Evolutionary conservation across 1,140 invertebrate genomes (phyloP).

Genomic region (Drosophila ambigua): DNA sequence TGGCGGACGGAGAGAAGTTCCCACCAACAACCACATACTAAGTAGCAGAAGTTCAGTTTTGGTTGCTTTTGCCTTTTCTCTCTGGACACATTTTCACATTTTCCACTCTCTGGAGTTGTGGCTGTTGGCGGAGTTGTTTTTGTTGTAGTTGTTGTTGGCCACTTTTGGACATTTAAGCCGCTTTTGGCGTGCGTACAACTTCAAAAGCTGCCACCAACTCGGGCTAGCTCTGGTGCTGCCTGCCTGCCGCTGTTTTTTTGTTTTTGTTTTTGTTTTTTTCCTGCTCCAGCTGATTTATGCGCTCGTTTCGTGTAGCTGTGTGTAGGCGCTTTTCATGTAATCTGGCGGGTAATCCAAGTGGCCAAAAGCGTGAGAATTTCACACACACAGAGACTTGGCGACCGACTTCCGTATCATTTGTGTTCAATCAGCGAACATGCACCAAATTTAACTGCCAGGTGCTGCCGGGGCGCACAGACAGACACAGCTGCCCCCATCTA

Average conservation of each 20-base stretch:
- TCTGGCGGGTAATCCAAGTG: constrained; percentile 80
- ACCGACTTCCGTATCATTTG: constrained; percentile 80
- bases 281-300: constrained; percentile 71
- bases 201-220: constrained; percentile 59
- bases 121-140: constrained; percentile 20
- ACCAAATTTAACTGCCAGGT: constrained; percentile 79
- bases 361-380: constrained; percentile 80
- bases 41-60: constrained; percentile 63
- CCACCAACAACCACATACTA: constrained; percentile 33
- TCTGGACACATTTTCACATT: constrained; percentile 77
- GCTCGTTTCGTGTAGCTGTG: constrained; percentile 51
- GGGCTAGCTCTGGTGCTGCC: constrained; percentile 31
- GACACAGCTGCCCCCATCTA: constrained; percentile 25
- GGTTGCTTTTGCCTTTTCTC: constrained; percentile 69
- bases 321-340: constrained; percentile 81
- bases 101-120: constrained; percentile 57
- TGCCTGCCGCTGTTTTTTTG: constrained; percentile 1
- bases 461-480: constrained; percentile 40
- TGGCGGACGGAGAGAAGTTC: constrained; percentile 49
- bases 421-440: constrained; percentile 80
- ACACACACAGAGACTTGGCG: constrained; percentile 50
- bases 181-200: constrained; percentile 82
- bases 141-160: constrained; percentile 69
- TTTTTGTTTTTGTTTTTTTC: constrained; percentile 21
- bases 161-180: constrained; percentile 82